Evolutionary conservation across 2,113 vertebrate species (phyloP), one percentile per base, ranked within the genome.

Genomic region (Protobothrops mucrosquamatus): DNA sequence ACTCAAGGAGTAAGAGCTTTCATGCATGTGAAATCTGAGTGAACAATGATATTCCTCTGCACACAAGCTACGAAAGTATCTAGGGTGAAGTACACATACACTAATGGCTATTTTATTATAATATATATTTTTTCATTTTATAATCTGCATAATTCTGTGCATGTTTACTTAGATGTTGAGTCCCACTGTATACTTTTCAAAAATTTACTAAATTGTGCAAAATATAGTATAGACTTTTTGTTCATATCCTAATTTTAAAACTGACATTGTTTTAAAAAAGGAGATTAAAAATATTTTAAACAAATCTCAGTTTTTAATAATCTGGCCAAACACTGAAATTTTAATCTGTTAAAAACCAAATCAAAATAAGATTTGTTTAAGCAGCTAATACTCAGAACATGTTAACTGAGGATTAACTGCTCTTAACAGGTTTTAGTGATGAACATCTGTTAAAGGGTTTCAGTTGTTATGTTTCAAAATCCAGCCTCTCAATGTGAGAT

Each of bases 381-480:
- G 86, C 87, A 34, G 89, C 51, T 90, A 29, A 87, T 43, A n/a
- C 91, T 24, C 6, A 93, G 11, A 95, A 94, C 91, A 55, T 93
- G 39, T 64, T 90, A 93, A 12, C 10, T 94, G 90, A 54, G 23
- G 20, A 95, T 51, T 43, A 90, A 64, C 24, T 81, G 51, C 11
- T 74, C 48, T 91, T 89, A 54, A 51, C 55, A 93, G 46, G 92
- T 59, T 92, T 89, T 94, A 87, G 26, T 54, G 54, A 91, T 91
- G 93, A 92, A 92, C 89, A 52, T 6, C 85, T 48, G 51, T 94
- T 90, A 54, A 92, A 95, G 93, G 74, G 55, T 54, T 43, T 92
- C 91, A 12, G 57, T 86, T 91, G 92, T 89, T 0, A 0, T 57
- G 29, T 85, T 89, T 89, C 43, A 93, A 90, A 92, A 89, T 39